phyloP scores from a whole-genome alignment of 2,797 vertebrate species.

The Phoxinus dragarum region DNA sequence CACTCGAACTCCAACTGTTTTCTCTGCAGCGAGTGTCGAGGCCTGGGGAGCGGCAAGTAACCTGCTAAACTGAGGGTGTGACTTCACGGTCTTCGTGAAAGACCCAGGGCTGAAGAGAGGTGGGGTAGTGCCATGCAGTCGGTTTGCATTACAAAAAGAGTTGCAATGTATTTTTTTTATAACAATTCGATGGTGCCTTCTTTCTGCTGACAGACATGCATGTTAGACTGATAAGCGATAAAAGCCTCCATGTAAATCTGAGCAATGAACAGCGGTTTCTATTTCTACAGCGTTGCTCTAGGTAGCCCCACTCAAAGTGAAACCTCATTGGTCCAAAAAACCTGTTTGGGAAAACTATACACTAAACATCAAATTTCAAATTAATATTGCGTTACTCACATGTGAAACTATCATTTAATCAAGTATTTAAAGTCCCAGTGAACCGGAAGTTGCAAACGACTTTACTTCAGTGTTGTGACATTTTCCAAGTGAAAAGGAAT shows the following conservation, averaged over 20 bases:
- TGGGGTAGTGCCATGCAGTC: background rate
- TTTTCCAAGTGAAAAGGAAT: too few relatives aligned
- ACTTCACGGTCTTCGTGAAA: conserved; percentile 56
- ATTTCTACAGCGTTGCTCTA: background rate
- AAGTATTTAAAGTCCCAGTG: background rate
- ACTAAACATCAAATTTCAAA: background rate
- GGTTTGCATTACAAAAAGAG: conserved; percentile 8
- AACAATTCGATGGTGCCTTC: background rate
- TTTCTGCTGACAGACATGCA: conserved; percentile 4
- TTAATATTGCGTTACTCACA: background rate
- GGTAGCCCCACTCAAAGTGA: background rate
- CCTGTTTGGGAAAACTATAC: background rate
- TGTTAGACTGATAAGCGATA: background rate
- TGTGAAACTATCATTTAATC: background rate
- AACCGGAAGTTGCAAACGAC: too few relatives aligned
- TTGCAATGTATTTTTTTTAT: background rate
- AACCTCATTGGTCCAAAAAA: background rate
- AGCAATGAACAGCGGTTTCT: background rate
- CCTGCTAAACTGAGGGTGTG: conserved; percentile 65
- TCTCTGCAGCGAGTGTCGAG: conserved; percentile 40
- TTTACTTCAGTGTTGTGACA: too few relatives aligned
- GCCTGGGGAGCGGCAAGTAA: conserved; percentile 50
- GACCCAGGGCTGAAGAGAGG: conserved; percentile 39
- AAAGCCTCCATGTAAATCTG: background rate
- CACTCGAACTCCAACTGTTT: conserved; percentile 58